Percentiles rank a stretch among this genome's conserved stretches.
Evolutionary conservation across 2,888 invertebrate species (phyloP).

Genomic region (Trichogramma evanescens): DNA sequence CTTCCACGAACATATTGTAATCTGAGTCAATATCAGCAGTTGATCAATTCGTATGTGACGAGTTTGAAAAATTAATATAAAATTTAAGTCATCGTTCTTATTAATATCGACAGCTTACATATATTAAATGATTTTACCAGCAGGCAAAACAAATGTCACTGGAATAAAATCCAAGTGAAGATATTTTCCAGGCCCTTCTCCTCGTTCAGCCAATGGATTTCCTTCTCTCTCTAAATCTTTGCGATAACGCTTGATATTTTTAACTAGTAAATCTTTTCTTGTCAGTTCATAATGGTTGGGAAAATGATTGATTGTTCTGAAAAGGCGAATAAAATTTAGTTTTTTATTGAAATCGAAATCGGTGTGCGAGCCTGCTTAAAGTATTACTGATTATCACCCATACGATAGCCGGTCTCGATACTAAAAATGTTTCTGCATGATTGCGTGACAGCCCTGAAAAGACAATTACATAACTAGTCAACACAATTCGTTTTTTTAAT

Average conservation of each 20-base stretch:
- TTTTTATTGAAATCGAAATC: background rate
- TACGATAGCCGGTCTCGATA: conserved; percentile 83
- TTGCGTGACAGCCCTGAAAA: conserved; percentile 72
- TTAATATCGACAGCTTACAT: background rate
- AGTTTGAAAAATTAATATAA: background rate
- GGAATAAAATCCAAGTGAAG: conserved; percentile 86
- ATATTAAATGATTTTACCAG: conserved; percentile 46
- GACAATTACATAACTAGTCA: background rate
- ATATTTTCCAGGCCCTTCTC: conserved; percentile 66
- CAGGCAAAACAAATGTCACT: conserved; percentile 86
- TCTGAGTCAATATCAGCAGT: conserved; percentile 48
- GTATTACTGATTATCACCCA: conserved; percentile 80
- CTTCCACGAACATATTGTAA: conserved; percentile 95
- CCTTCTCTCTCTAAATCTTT: conserved; percentile 89
- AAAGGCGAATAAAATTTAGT: conserved; percentile 19
- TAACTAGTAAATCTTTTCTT: conserved; percentile 90
- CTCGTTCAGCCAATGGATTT: conserved; percentile 77
- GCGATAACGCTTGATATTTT: conserved; percentile 90
- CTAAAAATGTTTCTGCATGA: conserved; percentile 89
- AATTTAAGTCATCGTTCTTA: background rate
- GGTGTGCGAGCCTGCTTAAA: background rate
- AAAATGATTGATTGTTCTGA: conserved; percentile 86
- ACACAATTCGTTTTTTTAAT: background rate
- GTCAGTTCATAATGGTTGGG: conserved; percentile 94
- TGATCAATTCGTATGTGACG: background rate